A percentile compares a stretch with the other conserved stretches of the same genome.
These are phyloP conservation scores for Anagrus nilaparvatae DNA, from an alignment of 1,140 invertebrate genomes.

Conservation along the genomic window DNA sequence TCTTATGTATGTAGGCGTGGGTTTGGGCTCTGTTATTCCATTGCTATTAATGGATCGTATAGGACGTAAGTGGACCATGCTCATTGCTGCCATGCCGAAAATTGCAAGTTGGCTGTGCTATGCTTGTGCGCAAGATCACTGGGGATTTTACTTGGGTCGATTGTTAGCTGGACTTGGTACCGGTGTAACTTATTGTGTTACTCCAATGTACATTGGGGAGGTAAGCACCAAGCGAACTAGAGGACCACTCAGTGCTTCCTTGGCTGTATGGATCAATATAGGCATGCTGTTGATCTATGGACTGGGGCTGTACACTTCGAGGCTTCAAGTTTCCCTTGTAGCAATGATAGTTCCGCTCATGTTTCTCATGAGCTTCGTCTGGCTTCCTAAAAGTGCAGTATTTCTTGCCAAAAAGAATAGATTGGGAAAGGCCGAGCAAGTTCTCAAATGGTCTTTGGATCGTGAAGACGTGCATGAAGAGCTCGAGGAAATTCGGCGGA, in stretches of 20 bases:
- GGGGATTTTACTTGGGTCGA: slow-evolving; percentile 37
- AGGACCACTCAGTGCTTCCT: slow-evolving; percentile 47
- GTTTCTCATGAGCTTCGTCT: slow-evolving; percentile 39
- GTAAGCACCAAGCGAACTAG: slow-evolving; percentile 46
- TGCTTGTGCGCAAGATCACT: slow-evolving; percentile 29
- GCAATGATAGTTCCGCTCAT: slow-evolving; percentile 37
- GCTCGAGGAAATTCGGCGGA: slow-evolving; percentile 49
- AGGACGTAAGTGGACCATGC: slow-evolving; percentile 46
- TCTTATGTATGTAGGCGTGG: slow-evolving; percentile 35
- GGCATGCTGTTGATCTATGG: slow-evolving; percentile 48
- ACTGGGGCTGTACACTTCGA: slow-evolving; percentile 36
- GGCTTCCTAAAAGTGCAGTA: slow-evolving; percentile 42
- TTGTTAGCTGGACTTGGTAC: slow-evolving; percentile 40
- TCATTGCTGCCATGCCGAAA: slow-evolving; percentile 44
- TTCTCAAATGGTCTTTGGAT: slow-evolving; percentile 54
- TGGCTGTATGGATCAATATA: slow-evolving; percentile 47
- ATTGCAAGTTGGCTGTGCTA: slow-evolving; percentile 47
- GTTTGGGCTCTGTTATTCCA: slow-evolving; percentile 37
- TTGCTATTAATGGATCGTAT: slow-evolving; percentile 44
- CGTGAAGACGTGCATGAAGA: slow-evolving; percentile 44
- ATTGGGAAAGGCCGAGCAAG: slow-evolving; percentile 43
- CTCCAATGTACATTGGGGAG: slow-evolving; percentile 53
- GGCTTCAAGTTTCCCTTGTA: slow-evolving; percentile 35
- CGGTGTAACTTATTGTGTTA: slow-evolving; percentile 39
- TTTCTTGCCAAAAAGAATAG: slow-evolving; percentile 35